These are phyloP conservation scores for Platyrinchus mystaceus DNA, from an alignment of 2,797 vertebrate genomes.

Conservation along the genomic window DNA sequence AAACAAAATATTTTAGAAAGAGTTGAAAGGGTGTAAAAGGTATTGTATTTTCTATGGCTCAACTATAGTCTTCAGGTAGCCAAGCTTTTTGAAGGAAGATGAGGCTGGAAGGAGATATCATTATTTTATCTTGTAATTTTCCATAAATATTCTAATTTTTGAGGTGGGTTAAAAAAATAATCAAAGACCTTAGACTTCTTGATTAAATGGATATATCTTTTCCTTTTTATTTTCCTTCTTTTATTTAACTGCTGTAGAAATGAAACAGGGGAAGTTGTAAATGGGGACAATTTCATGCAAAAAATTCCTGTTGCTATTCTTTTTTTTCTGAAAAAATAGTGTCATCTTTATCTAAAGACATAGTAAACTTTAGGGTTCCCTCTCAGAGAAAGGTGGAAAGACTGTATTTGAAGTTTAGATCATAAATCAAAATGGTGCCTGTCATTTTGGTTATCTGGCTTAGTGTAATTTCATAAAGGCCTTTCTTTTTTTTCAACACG, in stretches of 20 bases:
- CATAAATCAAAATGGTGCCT: background rate
- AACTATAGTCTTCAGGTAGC: background rate
- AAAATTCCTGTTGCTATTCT: background rate
- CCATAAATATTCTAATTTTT: background rate
- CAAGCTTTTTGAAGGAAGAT: background rate
- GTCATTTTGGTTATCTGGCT: background rate
- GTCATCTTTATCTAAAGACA: background rate
- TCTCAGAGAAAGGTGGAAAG: background rate
- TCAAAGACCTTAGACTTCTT: background rate
- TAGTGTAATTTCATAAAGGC: background rate
- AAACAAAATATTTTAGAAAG: background rate
- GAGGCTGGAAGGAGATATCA: background rate
- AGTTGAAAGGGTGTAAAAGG: background rate
- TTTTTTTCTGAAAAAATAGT: background rate
- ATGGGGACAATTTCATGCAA: background rate
- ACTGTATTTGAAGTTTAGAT: background rate
- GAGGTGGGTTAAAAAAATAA: background rate
- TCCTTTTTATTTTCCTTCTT: background rate
- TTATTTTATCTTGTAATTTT: background rate
- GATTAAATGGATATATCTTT: background rate
- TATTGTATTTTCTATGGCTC: background rate
- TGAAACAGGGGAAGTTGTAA: background rate
- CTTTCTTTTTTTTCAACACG: accelerated
- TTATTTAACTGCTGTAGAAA: background rate
- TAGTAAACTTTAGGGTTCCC: background rate